phyloP scores from a whole-genome alignment of 2,888 invertebrate genomes.

The Synergus umbraculus region DNA sequence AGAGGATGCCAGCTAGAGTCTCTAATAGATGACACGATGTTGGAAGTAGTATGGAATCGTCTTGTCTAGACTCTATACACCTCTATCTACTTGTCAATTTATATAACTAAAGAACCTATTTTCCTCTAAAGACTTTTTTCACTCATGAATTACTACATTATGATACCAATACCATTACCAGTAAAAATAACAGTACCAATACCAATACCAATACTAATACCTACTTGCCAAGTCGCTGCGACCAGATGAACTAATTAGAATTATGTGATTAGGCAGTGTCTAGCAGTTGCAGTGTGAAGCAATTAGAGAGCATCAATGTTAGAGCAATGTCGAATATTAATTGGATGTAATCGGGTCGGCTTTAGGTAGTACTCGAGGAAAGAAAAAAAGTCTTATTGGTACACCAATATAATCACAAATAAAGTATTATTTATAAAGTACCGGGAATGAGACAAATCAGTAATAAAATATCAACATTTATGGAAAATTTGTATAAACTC shows the following conservation, averaged over 20 bases:
- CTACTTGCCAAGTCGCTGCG: constrained; percentile 21
- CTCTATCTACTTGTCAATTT: constrained; percentile 75
- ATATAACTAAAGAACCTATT: constrained; percentile 67
- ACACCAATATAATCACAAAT: no score
- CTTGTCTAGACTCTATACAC: constrained; percentile 37
- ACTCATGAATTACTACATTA: constrained; percentile 60
- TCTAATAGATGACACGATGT: neutral
- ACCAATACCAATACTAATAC: neutral
- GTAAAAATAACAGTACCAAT: no score
- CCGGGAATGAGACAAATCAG: no score
- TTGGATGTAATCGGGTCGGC: neutral
- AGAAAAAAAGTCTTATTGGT: no score
- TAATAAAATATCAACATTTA: no score
- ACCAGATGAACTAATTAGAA: constrained; percentile 30
- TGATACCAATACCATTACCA: neutral
- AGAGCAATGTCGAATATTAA: neutral
- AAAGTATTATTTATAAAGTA: no score
- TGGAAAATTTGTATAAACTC: no score
- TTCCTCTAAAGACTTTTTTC: constrained; percentile 74
- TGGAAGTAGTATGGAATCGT: neutral
- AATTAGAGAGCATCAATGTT: constrained; percentile 51
- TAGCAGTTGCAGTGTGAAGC: constrained; percentile 35
- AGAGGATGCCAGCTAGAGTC: constrained; percentile 1
- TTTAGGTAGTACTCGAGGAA: constrained; percentile 6
- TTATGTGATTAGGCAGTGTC: constrained; percentile 17